Conservation (phyloP, 35 echinoderm and acorn worm genomes). For the Ophiothrix spiculata region DNA sequence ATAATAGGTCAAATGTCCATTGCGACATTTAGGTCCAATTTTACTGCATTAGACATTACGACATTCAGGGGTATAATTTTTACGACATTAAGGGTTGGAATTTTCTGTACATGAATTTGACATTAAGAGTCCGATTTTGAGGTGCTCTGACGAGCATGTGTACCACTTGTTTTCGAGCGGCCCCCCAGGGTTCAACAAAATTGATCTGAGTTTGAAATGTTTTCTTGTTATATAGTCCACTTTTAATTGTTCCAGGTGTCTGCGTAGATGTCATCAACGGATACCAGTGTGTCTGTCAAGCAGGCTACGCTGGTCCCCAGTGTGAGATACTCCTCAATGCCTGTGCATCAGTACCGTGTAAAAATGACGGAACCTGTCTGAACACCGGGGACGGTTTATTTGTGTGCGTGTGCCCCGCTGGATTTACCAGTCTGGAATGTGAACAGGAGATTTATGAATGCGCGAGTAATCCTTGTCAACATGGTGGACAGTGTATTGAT, state of each 20-base stretch:
- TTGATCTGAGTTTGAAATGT: too few species aligned
- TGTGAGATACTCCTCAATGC: slow-evolving; percentile 45
- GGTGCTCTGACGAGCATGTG: too few species aligned
- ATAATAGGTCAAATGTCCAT: too few species aligned
- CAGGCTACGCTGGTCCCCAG: slow-evolving; percentile 38
- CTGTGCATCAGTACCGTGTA: slow-evolving; percentile 39
- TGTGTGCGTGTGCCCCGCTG: slow-evolving; percentile 21
- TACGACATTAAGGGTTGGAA: too few species aligned
- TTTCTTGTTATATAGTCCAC: too few species aligned
- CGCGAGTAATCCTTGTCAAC: slow-evolving; percentile 56
- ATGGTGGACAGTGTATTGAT: slow-evolving; percentile 44
- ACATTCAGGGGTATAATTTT: too few species aligned
- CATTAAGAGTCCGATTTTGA: too few species aligned
- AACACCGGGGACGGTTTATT: slow-evolving; percentile 16
- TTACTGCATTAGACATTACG: too few species aligned
- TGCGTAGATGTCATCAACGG: slow-evolving; percentile 40
- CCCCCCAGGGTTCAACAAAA: too few species aligned
- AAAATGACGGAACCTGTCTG: slow-evolving; percentile 35
- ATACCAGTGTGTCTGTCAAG: slow-evolving; percentile 42
- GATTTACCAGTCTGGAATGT: slow-evolving; percentile 45
- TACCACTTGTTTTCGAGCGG: too few species aligned
- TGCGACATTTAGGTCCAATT: too few species aligned
- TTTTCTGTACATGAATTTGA: too few species aligned
- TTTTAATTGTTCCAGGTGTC: not conserved
- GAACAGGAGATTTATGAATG: slow-evolving; percentile 64